Base-by-base conservation (phyloP, 2,888 invertebrate genomes). In the Drosophila neonasuta region DNA sequence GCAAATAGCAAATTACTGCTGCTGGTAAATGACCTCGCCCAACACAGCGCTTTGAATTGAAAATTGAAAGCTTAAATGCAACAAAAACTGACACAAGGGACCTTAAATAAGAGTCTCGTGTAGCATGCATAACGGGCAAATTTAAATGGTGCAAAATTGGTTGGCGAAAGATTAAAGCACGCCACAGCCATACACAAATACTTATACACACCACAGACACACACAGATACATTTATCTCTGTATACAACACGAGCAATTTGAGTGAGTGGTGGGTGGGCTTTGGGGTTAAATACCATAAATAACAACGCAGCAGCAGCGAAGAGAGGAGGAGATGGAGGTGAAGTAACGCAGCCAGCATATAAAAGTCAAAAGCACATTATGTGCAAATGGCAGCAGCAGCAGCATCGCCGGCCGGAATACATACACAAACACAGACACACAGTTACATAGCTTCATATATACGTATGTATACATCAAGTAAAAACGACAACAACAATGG, bases 201-300 rank as follows among this genome's bases (percentile, higher is more conserved):
- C 45, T 34, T 32, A 44, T 32, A 61, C 34, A 62, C 15, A 57
- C 17, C 34, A 62, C 15, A 57, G 13, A 56, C 1, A 56, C 5
- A 30, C 45, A 50, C 49, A 44, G 24, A 7, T 42, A 36, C 36
- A 36, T 36, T 36, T 36, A 36, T 36, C 36, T 55, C 41, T 58
- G 46, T 24, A 55, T 46, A 56, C 46, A 51, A 32, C 6, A 51
- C 11, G 70, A 67, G 79, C 85, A 78, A 84, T 86, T 84, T 74
- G 56, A 54, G 65, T 56, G 71, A 69, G 79, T 68, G 59, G 55
- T 58, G 66, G 69, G 54, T 58, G 65, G 62, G 41, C n/a, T 61
- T 72, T 72, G 72, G 73, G 71, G 64, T 80, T 79, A 79, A 87
- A 85, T 85, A 69, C 82, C 87, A 86, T 83, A 86, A 82, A 82